These are phyloP conservation scores for Hermaeophaga mercurialis DNA, from an alignment of 2,888 invertebrate species.

Conservation along the genomic window DNA sequence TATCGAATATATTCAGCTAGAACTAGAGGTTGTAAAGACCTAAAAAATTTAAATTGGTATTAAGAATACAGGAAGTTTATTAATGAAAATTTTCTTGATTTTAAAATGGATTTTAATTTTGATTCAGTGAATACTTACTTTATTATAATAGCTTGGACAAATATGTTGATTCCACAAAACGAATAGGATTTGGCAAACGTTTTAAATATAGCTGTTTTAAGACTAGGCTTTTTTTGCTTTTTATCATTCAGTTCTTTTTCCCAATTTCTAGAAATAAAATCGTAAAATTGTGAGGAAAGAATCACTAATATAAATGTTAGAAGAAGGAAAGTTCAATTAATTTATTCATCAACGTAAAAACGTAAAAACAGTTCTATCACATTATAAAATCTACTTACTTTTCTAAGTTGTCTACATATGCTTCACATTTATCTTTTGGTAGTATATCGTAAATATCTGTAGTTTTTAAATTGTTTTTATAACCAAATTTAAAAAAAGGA, in stretches of 20 bases:
- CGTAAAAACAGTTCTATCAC: background rate
- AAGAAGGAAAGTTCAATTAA: no score
- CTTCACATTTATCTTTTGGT: constrained; percentile 65
- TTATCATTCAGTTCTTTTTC: constrained; percentile 60
- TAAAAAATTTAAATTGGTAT: constrained; percentile 1
- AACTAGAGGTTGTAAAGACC: constrained; percentile 61
- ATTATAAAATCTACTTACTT: constrained; percentile 50
- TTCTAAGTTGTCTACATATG: constrained; percentile 69
- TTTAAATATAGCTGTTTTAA: constrained; percentile 64
- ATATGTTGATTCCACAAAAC: constrained; percentile 64
- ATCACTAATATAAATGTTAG: no score
- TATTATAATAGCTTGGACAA: constrained; percentile 63
- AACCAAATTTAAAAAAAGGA: constrained; percentile 68
- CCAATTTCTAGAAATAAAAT: constrained; percentile 62
- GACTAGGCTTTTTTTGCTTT: constrained; percentile 59
- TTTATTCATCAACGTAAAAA: no score
- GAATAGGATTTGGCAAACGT: constrained; percentile 67
- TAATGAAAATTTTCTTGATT: background rate
- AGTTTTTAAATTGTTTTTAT: constrained; percentile 65
- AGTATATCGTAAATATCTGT: constrained; percentile 71
- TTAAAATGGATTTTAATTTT: no score
- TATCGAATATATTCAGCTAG: constrained; percentile 69
- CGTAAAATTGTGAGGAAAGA: no score
- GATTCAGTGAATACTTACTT: constrained; percentile 58
- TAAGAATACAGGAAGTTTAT: background rate